These are phyloP conservation scores for Capitella teleta DNA, from an alignment of 1,140 invertebrate species.

Conservation along the genomic window DNA sequence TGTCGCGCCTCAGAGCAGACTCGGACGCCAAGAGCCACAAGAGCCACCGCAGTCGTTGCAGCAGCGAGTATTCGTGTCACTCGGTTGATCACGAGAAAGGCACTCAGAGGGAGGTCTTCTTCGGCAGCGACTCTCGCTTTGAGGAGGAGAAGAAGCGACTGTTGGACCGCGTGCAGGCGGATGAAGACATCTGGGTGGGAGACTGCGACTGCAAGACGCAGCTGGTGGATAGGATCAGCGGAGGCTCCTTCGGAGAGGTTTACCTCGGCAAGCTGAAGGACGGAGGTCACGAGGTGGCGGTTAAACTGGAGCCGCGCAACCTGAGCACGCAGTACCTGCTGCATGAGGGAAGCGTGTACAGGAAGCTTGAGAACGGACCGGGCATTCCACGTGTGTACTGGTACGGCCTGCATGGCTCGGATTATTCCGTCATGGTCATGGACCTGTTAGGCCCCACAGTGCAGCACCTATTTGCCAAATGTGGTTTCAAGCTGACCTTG, in stretches of 20 bases:
- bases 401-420: constrained; percentile 10
- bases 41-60: no score
- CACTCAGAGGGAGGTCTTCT: no score
- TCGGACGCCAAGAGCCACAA: no score
- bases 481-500: constrained; percentile 18
- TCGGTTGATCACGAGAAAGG: no score
- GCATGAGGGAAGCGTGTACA: constrained; percentile 15
- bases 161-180: not conserved
- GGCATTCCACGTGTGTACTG: constrained; percentile 8
- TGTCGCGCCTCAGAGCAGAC: no score
- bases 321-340: constrained; percentile 1
- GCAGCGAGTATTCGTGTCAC: no score
- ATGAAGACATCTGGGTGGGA: constrained; percentile 1
- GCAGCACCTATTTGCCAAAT: constrained; percentile 17
- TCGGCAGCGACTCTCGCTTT: no score
- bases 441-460: constrained; percentile 19
- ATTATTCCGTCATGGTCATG: constrained; percentile 17
- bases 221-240: constrained; percentile 6
- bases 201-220: constrained; percentile 5
- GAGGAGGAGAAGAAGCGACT: no score
- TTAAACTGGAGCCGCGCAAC: constrained; percentile 13
- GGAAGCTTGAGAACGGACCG: constrained; percentile 5
- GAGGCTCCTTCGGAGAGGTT: constrained; percentile 13
- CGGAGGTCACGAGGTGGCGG: constrained; percentile 6
- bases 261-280: constrained; percentile 8